These are phyloP conservation scores for Diloba caeruleocephala DNA, from an alignment of 2,888 invertebrate species.

Conservation along the genomic window DNA sequence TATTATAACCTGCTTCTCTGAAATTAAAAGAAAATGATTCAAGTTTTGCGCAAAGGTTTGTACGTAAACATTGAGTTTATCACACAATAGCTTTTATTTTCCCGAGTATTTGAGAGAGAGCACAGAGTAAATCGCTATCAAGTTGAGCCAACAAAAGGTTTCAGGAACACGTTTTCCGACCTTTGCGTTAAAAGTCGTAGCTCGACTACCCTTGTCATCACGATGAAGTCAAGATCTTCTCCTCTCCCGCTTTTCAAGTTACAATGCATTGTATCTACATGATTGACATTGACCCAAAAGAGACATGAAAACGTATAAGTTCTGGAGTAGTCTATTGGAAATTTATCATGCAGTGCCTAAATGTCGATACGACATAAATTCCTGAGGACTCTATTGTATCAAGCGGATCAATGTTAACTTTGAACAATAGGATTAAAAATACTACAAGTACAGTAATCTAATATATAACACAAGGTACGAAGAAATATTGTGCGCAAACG, in stretches of 20 bases:
- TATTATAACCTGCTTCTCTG: slow-evolving; percentile 52
- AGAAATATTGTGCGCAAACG: slow-evolving; percentile 33
- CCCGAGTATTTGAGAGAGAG: slow-evolving; percentile 27
- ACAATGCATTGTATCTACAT: slow-evolving; percentile 8
- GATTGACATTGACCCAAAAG: slow-evolving; percentile 9
- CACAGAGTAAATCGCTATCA: slow-evolving; percentile 33
- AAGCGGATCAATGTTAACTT: too few species aligned
- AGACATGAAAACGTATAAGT: slow-evolving; percentile 2
- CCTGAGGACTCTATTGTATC: too few species aligned
- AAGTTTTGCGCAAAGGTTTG: slow-evolving; percentile 45
- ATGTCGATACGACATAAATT: too few species aligned
- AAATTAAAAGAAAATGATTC: slow-evolving; percentile 40
- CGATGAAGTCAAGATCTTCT: slow-evolving; percentile 30
- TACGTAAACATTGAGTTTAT: slow-evolving; percentile 13
- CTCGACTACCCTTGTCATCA: slow-evolving; percentile 41
- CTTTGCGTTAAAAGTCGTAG: slow-evolving; percentile 24
- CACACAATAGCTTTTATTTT: slow-evolving; percentile 52
- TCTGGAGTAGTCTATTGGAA: neutral
- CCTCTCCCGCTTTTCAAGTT: slow-evolving; percentile 6
- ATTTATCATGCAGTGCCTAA: too few species aligned
- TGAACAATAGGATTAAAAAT: too few species aligned
- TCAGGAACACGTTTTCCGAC: slow-evolving; percentile 31
- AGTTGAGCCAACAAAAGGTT: slow-evolving; percentile 46
- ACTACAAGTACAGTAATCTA: too few species aligned
- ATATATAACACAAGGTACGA: neutral